Evolutionary conservation across 2,113 vertebrate species (phyloP), one percentile per base, ranked within the genome.

Genomic region (Hippocampus zosterae): DNA sequence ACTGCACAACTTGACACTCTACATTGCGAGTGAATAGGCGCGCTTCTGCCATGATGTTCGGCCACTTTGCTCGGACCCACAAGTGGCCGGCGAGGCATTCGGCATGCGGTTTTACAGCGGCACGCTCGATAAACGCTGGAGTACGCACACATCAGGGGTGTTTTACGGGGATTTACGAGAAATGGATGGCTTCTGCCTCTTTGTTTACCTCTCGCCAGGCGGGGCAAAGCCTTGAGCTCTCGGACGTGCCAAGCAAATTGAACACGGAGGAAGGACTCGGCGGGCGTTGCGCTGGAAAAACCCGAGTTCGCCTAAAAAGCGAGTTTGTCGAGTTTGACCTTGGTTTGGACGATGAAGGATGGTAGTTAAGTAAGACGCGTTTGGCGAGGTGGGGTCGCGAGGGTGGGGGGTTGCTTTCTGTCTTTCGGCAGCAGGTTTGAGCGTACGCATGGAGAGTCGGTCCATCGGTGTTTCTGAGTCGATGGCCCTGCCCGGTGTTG

Each of bases 211-310:
- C 76, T 81, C 79, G 77, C 71, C 4, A 76, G 76, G 79, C 82
- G 44, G 70, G 70, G 74, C 72, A 73, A 78, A 88, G 85, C 84
- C 81, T 69, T 77, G 78, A 89, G 81, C 85, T 86, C 74, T 81
- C 83, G 73, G 82, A 81, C 71, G 68, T 88, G 88, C 85, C 84
- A 78, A 87, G 81, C 84, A 85, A 78, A 89, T 87, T 79, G 75
- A 69, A 85, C 81, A 85, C 84, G 88, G 86, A 71, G 71, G 59
- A 41, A 64, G 72, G 81, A 80, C 75, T 71, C 65, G 73, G 75
- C 48, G 69, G 73, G 81, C 80, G 82, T 88, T 81, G 85, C 75
- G 66, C 12, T 11, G 65, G 48, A 62, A 72, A 79, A 72, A 79
- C 40, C 15, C 25, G 70, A 18, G 46, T n/a, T 37, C 69, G 69